phyloP scores from a whole-genome alignment of 2,113 vertebrate species.

The Podocnemis expansa region DNA sequence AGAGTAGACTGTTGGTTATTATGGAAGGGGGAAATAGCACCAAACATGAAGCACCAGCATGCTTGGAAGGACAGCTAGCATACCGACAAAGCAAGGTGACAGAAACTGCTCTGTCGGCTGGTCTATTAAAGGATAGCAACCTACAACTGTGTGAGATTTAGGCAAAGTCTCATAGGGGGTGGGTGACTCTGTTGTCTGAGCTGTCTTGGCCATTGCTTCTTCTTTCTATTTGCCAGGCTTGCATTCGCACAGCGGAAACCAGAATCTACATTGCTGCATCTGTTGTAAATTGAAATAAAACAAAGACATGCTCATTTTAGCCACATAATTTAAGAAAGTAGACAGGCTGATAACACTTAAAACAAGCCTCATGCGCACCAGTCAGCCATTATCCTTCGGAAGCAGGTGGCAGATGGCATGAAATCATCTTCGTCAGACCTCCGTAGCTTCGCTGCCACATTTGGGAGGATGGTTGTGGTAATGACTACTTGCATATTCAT shows the following conservation, averaged over 20 bases:
- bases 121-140: not conserved
- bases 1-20: not conserved
- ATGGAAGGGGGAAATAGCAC: not conserved
- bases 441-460: constrained; percentile 67
- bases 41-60: not conserved
- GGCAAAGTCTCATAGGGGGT: not conserved
- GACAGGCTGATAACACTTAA: constrained; percentile 69
- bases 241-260: constrained; percentile 60
- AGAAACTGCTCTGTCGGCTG: not conserved
- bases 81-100: accelerated
- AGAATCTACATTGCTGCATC: constrained; percentile 60
- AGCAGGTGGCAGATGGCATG: constrained; percentile 78
- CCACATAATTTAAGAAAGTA: constrained; percentile 77
- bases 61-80: not conserved
- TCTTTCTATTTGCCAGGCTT: constrained; percentile 32
- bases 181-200: not conserved
- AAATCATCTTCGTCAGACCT: constrained; percentile 74
- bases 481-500: constrained; percentile 74
- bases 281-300: constrained; percentile 74
- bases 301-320: constrained; percentile 72
- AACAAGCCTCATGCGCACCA: constrained; percentile 66
- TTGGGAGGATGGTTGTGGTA: constrained; percentile 68
- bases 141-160: not conserved
- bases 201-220: not conserved
- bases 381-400: constrained; percentile 76